A percentile compares a stretch with the other conserved stretches of the same genome.
phyloP scores from a whole-genome alignment of 2,797 vertebrate genomes.

The Potorous gilbertii region DNA sequence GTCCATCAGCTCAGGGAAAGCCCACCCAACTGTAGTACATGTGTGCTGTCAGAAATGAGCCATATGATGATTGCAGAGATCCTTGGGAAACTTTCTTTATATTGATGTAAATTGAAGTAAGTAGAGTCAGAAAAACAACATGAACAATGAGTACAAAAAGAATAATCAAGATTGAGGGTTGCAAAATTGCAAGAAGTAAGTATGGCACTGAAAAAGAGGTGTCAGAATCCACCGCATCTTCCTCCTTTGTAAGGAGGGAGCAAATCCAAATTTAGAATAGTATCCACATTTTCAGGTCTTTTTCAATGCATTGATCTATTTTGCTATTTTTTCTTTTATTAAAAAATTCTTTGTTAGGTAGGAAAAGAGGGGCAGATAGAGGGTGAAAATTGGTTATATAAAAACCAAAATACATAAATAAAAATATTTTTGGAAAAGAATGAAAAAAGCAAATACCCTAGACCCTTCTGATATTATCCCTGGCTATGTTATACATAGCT shows the following conservation, averaged over 20 bases:
- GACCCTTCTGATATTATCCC: neutral
- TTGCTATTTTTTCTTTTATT: neutral
- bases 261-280: neutral
- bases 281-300: neutral
- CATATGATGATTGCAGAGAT: neutral
- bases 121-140: neutral
- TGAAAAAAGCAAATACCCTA: neutral
- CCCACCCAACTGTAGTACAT: too few species aligned
- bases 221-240: neutral
- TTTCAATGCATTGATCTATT: neutral
- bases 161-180: neutral
- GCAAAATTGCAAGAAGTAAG: neutral
- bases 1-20: neutral
- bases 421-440: neutral
- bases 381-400: neutral
- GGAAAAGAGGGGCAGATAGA: neutral
- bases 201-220: neutral
- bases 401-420: neutral
- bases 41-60: neutral
- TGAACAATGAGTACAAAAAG: neutral
- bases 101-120: neutral
- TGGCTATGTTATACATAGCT: neutral
- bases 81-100: neutral
- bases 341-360: neutral
- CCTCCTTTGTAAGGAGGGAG: neutral